Conservation (phyloP, 2,888 invertebrate genomes). For the Lathronympha strigana region DNA sequence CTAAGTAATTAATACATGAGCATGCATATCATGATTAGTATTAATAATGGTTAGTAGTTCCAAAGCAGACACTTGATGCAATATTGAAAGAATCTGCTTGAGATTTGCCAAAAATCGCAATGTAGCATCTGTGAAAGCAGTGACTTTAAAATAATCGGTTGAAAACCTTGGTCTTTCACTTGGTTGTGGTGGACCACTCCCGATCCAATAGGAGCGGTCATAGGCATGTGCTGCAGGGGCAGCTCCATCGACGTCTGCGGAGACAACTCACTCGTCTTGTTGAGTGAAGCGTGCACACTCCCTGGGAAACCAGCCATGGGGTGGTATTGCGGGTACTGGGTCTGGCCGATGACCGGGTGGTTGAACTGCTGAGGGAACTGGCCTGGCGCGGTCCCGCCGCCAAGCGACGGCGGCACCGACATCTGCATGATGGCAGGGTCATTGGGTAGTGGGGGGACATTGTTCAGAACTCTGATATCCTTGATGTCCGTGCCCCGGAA, state of each 20-base stretch:
- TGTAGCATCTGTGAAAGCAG: constrained; percentile 67
- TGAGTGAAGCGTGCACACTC: constrained; percentile 73
- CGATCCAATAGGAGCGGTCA: constrained; percentile 75
- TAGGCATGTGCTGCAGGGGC: constrained; percentile 65
- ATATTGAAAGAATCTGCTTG: constrained; percentile 50
- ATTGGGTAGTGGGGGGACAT: constrained; percentile 93
- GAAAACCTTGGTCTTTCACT: constrained; percentile 85
- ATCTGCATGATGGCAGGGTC: constrained; percentile 99
- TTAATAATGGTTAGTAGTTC: constrained; percentile 33
- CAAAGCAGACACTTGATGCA: constrained; percentile 37
- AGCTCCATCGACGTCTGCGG: constrained; percentile 75
- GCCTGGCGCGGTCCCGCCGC: constrained; percentile 84
- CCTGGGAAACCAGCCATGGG: constrained; percentile 82
- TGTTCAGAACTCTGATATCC: constrained; percentile 98
- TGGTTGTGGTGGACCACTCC: constrained; percentile 78
- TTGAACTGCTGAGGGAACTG: constrained; percentile 87
- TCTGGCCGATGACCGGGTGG: constrained; percentile 88
- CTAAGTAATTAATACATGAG: constrained; percentile 28
- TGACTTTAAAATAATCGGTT: constrained; percentile 61
- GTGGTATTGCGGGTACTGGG: constrained; percentile 77
- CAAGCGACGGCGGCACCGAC: constrained; percentile 89
- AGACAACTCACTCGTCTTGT: constrained; percentile 84
- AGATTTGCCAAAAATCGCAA: constrained; percentile 74
- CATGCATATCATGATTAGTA: constrained; percentile 33
- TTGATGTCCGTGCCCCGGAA: constrained; percentile 99